These are phyloP conservation scores for Omphaloscelis lunosa DNA, from an alignment of 2,888 invertebrate genomes.

Conservation along the genomic window DNA sequence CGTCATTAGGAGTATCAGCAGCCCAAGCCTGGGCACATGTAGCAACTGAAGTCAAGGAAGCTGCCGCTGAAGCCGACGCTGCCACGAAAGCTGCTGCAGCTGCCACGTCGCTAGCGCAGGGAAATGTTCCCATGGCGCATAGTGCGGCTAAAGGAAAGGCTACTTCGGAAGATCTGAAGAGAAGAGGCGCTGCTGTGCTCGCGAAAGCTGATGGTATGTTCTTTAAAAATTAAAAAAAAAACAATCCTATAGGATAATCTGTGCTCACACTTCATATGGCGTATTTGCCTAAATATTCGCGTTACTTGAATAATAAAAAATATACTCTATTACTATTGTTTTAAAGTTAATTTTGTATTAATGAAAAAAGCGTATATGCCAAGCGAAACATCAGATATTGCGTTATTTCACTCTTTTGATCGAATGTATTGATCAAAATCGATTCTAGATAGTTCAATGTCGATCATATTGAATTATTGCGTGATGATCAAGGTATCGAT, in stretches of 20 bases:
- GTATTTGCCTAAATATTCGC: neutral
- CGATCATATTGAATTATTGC: neutral
- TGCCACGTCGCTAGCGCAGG: conserved; percentile 81
- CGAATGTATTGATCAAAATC: neutral
- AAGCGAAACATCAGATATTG: neutral
- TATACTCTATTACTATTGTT: neutral
- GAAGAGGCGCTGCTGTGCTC: conserved; percentile 86
- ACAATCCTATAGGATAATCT: neutral
- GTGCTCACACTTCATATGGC: neutral
- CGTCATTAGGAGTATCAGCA: conserved; percentile 93
- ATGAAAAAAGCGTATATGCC: neutral
- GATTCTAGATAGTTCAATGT: neutral
- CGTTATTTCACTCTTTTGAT: neutral
- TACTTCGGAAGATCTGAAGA: conserved; percentile 90
- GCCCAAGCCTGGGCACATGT: conserved; percentile 92
- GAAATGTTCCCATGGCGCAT: conserved; percentile 85
- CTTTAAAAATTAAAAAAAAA: neutral
- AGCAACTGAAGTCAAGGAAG: conserved; percentile 88
- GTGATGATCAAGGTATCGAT: neutral
- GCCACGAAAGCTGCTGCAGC: conserved; percentile 81
- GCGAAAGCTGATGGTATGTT: conserved; percentile 80
- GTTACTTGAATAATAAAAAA: neutral
- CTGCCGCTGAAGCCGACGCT: conserved; percentile 82
- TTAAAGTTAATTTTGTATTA: too few species aligned
- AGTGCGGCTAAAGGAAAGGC: conserved; percentile 88